phyloP scores from a whole-genome alignment of 2,888 invertebrate species.

The Andrena marginata region DNA sequence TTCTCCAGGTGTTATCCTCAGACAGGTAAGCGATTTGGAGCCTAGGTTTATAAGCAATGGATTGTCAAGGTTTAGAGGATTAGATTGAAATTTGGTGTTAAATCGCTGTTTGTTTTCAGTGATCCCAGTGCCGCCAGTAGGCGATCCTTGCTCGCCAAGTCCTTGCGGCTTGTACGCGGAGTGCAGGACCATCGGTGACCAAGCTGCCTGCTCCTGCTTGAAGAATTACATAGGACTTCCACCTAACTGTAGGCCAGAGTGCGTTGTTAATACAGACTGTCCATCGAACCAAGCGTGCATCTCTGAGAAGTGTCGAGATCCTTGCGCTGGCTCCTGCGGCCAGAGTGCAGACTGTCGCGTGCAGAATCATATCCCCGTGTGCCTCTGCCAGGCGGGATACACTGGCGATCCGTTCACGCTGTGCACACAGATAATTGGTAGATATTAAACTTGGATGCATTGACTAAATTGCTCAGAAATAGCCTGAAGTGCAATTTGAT shows the following conservation, averaged over 20 bases:
- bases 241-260: slow-evolving; percentile 89
- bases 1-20: slow-evolving; percentile 90
- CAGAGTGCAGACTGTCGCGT: slow-evolving; percentile 90
- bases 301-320: slow-evolving; percentile 90
- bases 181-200: slow-evolving; percentile 87
- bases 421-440: slow-evolving; percentile 86
- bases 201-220: slow-evolving; percentile 89
- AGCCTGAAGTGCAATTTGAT: too few species aligned
- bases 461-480: neutral
- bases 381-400: slow-evolving; percentile 87
- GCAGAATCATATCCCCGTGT: slow-evolving; percentile 90
- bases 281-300: slow-evolving; percentile 89
- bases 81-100: neutral
- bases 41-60: neutral
- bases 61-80: neutral
- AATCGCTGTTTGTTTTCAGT: slow-evolving; percentile 45
- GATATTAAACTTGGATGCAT: neutral
- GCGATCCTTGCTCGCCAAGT: slow-evolving; percentile 90
- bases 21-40: slow-evolving; percentile 71
- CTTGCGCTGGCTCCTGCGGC: slow-evolving; percentile 90
- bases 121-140: slow-evolving; percentile 70
- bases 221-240: slow-evolving; percentile 89
- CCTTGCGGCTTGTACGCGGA: slow-evolving; percentile 91
- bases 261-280: slow-evolving; percentile 89
- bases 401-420: slow-evolving; percentile 90